A percentile compares a stretch with the other conserved stretches of the same genome.
These are phyloP conservation scores for Thamnaconus septentrionalis DNA, from an alignment of 2,113 vertebrate genomes.

Conservation along the genomic window DNA sequence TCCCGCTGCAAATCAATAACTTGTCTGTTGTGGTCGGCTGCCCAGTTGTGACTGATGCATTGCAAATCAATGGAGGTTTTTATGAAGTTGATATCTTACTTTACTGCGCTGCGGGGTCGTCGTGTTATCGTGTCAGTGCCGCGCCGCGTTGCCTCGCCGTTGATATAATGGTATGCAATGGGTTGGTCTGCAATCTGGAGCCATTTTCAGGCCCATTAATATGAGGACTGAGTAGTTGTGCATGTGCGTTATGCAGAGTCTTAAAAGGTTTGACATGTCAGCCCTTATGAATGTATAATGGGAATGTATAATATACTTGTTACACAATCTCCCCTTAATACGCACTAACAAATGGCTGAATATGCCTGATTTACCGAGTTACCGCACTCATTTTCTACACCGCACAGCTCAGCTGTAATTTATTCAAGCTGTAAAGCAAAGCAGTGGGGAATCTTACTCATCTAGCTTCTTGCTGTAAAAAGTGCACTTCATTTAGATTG, in stretches of 20 bases:
- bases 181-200: not conserved
- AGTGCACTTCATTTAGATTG: slow-evolving; percentile 33
- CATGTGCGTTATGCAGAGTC: not conserved
- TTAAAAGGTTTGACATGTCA: not conserved
- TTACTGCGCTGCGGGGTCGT: not conserved
- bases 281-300: not conserved
- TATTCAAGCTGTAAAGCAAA: slow-evolving; percentile 4
- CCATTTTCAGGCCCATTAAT: not conserved
- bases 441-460: slow-evolving; percentile 14
- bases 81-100: slow-evolving; percentile 16
- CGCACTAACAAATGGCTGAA: not conserved
- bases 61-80: slow-evolving; percentile 39
- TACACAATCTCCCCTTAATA: too few relatives aligned
- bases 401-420: not conserved
- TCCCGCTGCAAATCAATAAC: slow-evolving; percentile 36
- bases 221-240: not conserved
- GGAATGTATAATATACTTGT: too few relatives aligned
- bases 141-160: not conserved
- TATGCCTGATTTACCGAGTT: slow-evolving; percentile 3
- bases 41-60: slow-evolving; percentile 25
- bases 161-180: not conserved
- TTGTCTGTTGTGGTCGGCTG: slow-evolving; percentile 21
- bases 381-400: not conserved
- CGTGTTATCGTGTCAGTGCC: slow-evolving; percentile 1
- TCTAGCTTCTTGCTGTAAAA: slow-evolving; percentile 28